Base-by-base conservation (phyloP, 1,140 invertebrate species). In the Armadillidium nasatum region DNA sequence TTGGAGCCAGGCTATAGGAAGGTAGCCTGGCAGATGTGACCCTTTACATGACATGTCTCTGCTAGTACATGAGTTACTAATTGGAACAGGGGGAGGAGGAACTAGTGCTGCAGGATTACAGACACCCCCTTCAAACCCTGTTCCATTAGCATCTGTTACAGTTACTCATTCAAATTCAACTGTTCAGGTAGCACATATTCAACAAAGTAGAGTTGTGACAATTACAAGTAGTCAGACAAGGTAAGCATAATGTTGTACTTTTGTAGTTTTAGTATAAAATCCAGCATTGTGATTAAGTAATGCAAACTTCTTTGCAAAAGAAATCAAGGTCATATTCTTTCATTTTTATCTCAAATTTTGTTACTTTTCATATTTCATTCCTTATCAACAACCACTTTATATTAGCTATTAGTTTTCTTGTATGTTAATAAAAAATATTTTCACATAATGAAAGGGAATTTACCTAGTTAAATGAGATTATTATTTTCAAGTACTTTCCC, bases 121-220 rank as follows among this genome's bases (percentile, higher is more conserved):
- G 19, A 60, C 50, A 60, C 19, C 46, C 15, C 46, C 50, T 60
- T 60, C 50, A 60, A 60, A 60, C 50, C 50, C 50, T 60, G 50
- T 60, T 60, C 50, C 50, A 3, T 15, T 60, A 15, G 50, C 50
- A 60, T 60, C 50, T 19, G 50, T 60, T 15, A 60, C 50, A 60
- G 50, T 60, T 60, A 60, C 50, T 13, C 50, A 60, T 60, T 4
- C 50, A 15, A 60, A 60, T 60, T 60, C 50, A 60, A 60, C 50
- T 60, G 50, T 60, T 19, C 50, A 60, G 50, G 50, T 60, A 19
- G 50, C 50, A 15, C 50, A 60, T 60, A 13, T 60, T 60, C 50
- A 60, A 60, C 50, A 60, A 60, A 60, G 50, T 60, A 60, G 50
- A 60, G 50, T 60, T 60, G 50, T 60, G 50, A 60, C 50, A 60